Base-by-base conservation (phyloP, 2,888 invertebrate species). In the Periphyllus acericola region DNA sequence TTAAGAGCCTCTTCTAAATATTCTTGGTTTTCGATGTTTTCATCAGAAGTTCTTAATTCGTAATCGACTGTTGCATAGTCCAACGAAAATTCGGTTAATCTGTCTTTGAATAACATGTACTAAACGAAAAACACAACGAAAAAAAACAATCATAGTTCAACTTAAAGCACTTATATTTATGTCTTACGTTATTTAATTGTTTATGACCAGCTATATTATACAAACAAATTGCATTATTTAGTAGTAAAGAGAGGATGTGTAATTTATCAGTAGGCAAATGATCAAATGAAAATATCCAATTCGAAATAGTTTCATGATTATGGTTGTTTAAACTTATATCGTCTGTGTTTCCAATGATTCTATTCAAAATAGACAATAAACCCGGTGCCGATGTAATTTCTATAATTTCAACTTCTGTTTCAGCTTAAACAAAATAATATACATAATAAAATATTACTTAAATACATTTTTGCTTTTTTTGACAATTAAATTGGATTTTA, bases 201-300 rank as follows among this genome's bases (percentile, higher is more conserved):
- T 14, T 60, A 75, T 87, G 81, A 6, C 74, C 34, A 29, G 87
- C 81, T 46, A 75, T n/a, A 46, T 66, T 29, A 46, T 87, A 87
- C 25, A 87, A 87, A n/a, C 87, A 87, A 14, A 87, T 74, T 32
- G 66, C n/a, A 66, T 75, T 87, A 17, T 87, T 87, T 25, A 87
- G 21, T 6, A 87, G 3, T 4, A 55, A 74, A 40, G 87, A 87
- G 32, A 87, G 46, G 1, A 87, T 19, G 19, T 60, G 55, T 4
- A 29, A 74, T 74, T 80, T 87, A 40, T 87, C 34, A 5, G 46
- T 74, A n/a, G 74, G 80, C 11, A 81, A 34, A 32, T 87, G 1
- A 66, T 81, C 80, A 34, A 74, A 74, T 3, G 60, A 66, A 34
- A 81, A 81, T 52, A 75, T 66, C 46, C 29, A 19, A 60, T 74